Conservation (phyloP, 30 jellyfish, hydroid and myxozoan species). For the Sanderia malayensis region DNA sequence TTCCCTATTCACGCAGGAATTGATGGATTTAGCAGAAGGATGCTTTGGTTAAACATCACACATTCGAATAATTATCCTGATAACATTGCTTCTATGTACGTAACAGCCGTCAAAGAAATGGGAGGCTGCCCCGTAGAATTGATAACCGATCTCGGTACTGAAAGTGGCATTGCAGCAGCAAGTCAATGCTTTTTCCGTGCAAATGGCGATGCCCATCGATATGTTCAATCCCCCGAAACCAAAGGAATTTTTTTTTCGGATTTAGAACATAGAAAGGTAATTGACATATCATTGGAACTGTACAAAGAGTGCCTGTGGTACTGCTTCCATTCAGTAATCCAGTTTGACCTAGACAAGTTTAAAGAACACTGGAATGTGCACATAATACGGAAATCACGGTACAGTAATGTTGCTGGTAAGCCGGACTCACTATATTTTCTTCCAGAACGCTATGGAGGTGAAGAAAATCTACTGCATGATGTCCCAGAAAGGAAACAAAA, state of each 20-base stretch:
- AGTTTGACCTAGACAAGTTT: slow-evolving; percentile 20
- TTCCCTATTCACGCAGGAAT: slow-evolving; percentile 3
- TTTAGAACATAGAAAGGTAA: not conserved
- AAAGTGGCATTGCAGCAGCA: too few relatives aligned
- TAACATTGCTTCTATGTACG: not conserved
- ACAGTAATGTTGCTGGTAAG: slow-evolving; percentile 18
- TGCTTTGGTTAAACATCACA: slow-evolving; percentile 10
- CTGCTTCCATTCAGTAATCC: slow-evolving; percentile 16
- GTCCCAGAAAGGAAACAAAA: not conserved
- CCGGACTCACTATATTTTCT: slow-evolving; percentile 15
- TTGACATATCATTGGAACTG: slow-evolving; percentile 18
- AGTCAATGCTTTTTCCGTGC: too few relatives aligned
- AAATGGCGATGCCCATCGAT: slow-evolving; percentile 41
- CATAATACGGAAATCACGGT: slow-evolving; percentile 3
- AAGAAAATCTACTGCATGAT: slow-evolving; percentile 1
- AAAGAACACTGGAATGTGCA: slow-evolving; percentile 45
- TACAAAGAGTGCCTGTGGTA: slow-evolving; percentile 29
- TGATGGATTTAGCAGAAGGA: slow-evolving; percentile 10
- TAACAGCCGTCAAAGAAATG: slow-evolving; percentile 12
- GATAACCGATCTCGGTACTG: slow-evolving; percentile 9
- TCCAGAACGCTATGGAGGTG: slow-evolving; percentile 18
- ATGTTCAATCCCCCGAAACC: slow-evolving; percentile 60
- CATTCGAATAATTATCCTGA: slow-evolving; percentile 21
- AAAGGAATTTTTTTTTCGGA: slow-evolving; percentile 32
- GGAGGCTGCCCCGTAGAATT: slow-evolving; percentile 23